Conservation (phyloP, 2,797 vertebrate species). For the Tapirus indicus region DNA sequence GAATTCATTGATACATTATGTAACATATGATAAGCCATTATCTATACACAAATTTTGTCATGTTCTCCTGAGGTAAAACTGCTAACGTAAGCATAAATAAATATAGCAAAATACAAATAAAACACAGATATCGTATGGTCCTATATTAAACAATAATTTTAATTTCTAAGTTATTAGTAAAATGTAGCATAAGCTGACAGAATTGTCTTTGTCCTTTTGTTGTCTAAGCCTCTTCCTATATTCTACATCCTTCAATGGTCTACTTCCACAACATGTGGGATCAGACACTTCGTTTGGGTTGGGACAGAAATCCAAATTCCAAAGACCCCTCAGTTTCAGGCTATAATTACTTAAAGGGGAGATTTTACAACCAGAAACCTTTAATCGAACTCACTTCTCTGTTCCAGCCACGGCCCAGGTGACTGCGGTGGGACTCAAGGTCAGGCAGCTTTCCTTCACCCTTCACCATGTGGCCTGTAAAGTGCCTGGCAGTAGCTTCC, state of each 20-base stretch:
- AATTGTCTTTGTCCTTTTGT: neutral
- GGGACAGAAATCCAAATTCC: neutral
- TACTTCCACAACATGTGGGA: too few species aligned
- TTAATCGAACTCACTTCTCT: neutral
- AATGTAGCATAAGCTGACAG: neutral
- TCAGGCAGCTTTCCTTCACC: rapidly evolving
- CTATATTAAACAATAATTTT: neutral
- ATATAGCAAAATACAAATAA: neutral
- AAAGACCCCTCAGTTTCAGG: too few species aligned
- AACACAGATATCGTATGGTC: neutral
- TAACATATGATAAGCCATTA: neutral
- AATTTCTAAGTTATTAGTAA: neutral
- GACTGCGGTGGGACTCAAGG: too few species aligned
- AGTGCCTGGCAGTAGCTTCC: neutral
- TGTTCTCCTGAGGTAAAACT: neutral
- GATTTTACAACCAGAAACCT: neutral
- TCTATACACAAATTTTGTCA: neutral
- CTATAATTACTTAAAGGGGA: neutral
- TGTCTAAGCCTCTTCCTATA: neutral
- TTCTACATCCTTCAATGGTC: too few species aligned
- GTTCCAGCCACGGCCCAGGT: too few species aligned
- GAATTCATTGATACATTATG: neutral
- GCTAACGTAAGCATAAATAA: neutral
- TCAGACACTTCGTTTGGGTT: neutral
- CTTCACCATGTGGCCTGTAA: neutral